Evolutionary conservation across 2,888 invertebrate genomes (phyloP).

Genomic region (Quadriops clusia): DNA sequence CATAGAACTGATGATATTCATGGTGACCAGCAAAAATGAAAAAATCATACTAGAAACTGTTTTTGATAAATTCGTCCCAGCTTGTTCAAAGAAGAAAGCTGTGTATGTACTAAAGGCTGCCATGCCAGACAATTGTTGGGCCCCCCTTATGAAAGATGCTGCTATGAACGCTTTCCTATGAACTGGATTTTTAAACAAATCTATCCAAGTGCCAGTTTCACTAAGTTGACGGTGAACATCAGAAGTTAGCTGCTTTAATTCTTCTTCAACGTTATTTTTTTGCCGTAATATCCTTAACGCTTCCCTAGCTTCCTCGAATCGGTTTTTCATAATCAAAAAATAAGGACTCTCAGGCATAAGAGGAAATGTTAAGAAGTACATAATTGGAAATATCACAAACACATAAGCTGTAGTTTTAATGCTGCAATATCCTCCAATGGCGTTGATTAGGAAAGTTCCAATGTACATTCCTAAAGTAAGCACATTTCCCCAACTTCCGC

Average conservation of each 20-base stretch:
- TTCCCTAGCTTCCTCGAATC: conserved; percentile 20
- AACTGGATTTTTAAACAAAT: conserved; percentile 23
- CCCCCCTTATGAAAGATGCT: conserved; percentile 23
- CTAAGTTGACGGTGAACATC: conserved; percentile 27
- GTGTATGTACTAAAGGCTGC: conserved; percentile 23
- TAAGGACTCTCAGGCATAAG: conserved; percentile 49
- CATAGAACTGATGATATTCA: conserved; percentile 13
- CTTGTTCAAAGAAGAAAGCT: conserved; percentile 27
- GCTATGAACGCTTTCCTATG: conserved; percentile 25
- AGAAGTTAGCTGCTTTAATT: conserved; percentile 16
- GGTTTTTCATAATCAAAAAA: conserved; percentile 22
- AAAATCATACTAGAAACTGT: conserved; percentile 23
- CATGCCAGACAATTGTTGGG: conserved; percentile 28
- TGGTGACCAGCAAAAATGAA: conserved; percentile 13
- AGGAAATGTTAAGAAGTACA: conserved; percentile 43
- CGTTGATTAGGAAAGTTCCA: conserved; percentile 30
- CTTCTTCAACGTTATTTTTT: conserved; percentile 20
- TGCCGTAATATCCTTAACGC: conserved; percentile 19
- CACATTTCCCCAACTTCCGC: conserved; percentile 27
- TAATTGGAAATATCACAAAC: conserved; percentile 44
- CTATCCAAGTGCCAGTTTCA: conserved; percentile 26
- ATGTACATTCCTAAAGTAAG: conserved; percentile 20
- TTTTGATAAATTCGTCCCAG: conserved; percentile 22
- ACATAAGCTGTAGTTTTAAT: conserved; percentile 42
- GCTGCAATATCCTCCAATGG: conserved; percentile 44